Conservation (phyloP, 2,888 invertebrate species). For the Podabrus alpinus region DNA sequence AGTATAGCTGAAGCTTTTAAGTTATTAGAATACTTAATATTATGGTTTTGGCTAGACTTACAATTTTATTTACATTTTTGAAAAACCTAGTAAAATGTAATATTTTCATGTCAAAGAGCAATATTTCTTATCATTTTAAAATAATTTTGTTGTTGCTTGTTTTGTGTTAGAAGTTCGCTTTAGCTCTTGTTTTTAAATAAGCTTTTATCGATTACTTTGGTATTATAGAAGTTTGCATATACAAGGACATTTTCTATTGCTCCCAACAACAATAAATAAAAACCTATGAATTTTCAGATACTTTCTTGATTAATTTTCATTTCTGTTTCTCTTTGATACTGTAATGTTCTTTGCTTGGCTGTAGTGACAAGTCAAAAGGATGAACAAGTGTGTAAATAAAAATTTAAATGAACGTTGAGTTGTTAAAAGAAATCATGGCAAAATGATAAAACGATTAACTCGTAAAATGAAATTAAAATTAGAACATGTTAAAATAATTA, state of each 20-base stretch:
- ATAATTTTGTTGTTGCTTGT: neutral
- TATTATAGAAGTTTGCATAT: neutral
- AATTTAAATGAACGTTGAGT: too few relatives aligned
- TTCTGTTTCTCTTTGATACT: neutral
- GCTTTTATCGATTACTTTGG: neutral
- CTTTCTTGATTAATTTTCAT: neutral
- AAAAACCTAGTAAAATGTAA: neutral
- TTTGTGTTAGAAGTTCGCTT: neutral
- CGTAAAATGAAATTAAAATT: too few relatives aligned
- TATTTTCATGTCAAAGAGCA: neutral
- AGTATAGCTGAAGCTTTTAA: constrained; percentile 11
- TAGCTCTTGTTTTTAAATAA: neutral
- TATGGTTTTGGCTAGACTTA: constrained; percentile 14
- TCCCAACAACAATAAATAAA: neutral
- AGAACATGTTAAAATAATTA: too few relatives aligned
- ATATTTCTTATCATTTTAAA: neutral
- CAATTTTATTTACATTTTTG: neutral
- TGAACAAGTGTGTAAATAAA: too few relatives aligned
- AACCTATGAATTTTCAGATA: too few relatives aligned
- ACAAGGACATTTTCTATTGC: neutral
- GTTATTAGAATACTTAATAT: constrained; percentile 15
- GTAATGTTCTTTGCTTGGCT: too few relatives aligned
- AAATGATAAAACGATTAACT: too few relatives aligned
- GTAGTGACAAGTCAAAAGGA: too few relatives aligned
- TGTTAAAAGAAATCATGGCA: too few relatives aligned